Percentiles rank a stretch among this genome's conserved stretches.
Conservation (phyloP, 2,113 vertebrate species). For the Ursus arctos region DNA sequence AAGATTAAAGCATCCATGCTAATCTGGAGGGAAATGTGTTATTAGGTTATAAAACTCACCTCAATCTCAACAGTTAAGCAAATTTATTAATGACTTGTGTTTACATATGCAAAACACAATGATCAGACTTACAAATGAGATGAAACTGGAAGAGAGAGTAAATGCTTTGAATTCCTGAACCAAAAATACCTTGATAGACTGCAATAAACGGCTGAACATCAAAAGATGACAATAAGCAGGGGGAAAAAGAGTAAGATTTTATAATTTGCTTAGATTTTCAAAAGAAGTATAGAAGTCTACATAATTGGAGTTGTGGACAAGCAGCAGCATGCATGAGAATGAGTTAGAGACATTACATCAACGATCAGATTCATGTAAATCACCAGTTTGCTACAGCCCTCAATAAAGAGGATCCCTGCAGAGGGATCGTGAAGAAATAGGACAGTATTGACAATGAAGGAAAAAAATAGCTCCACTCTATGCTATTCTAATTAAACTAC, state of each 20-base stretch:
- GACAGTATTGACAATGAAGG: background rate
- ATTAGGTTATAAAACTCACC: background rate
- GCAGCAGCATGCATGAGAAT: background rate
- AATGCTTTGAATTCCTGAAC: conserved; percentile 35
- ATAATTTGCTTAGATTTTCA: background rate
- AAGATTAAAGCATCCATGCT: conserved; percentile 19
- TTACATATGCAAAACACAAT: conserved; percentile 46
- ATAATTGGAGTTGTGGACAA: background rate
- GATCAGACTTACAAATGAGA: conserved; percentile 38
- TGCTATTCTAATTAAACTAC: background rate
- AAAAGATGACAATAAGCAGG: background rate
- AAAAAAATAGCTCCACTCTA: background rate
- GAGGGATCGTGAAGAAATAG: background rate
- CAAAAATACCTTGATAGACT: conserved; percentile 1
- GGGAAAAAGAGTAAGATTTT: background rate
- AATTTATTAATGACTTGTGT: conserved; percentile 43
- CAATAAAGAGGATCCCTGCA: background rate
- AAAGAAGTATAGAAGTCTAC: background rate
- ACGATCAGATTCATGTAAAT: background rate
- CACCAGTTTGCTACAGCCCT: background rate
- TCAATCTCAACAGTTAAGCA: background rate
- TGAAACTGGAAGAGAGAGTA: background rate
- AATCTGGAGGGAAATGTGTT: background rate
- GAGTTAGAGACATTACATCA: background rate
- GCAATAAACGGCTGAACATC: background rate